Evolutionary conservation across 92 coral and sea anemone species (phyloP), one percentile per base, ranked within the genome.

Genomic region (Hydrozoanthus gracilis): DNA sequence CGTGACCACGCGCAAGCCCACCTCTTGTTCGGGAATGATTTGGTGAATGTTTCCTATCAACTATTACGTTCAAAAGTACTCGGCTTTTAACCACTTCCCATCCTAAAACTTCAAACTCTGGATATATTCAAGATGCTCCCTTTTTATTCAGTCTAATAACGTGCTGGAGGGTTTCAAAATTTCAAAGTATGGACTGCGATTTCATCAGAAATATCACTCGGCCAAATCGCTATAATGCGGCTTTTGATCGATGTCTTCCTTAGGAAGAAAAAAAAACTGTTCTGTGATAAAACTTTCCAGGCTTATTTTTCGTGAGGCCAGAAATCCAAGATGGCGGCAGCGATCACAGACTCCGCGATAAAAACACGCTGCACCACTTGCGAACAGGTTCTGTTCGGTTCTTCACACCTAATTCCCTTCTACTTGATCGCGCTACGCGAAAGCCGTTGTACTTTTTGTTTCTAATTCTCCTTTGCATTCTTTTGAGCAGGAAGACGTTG

Each of bases 401-500:
- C 11, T 68, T 14, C 71, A 13, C 35, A 65, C 71, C 39, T 65
- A 65, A 16, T 54, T 54, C 6, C 9, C n/a, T 12, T 12, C 44
- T 12, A 65, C 71, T 14, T 65, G 39, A 16, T 5, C 17, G 71
- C 71, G 71, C 10, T 7, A 20, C 7, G 3, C 4, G 71, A n/a
- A n/a, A 18, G 16, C 7, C 17, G 6, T 6, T 51, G 13, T 8
- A 10, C 7, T 51, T 47, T 20, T 10, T 7, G 7, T 50, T 11
- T 9, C 45, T 6, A 13, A 11, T 35, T 55, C 60, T 15, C 55
- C 7, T 44, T 62, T 16, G 39, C 3, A 46, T 52, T 76, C 39
- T 20, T 39, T 68, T 46, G 7, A 0, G 15, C 72, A 80, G 85
- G 85, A 64, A n/a, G 85, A 80, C 74, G 9, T 45, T 44, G 85